Conservation (phyloP, 2,113 vertebrate genomes). For the Centropristis striata region DNA sequence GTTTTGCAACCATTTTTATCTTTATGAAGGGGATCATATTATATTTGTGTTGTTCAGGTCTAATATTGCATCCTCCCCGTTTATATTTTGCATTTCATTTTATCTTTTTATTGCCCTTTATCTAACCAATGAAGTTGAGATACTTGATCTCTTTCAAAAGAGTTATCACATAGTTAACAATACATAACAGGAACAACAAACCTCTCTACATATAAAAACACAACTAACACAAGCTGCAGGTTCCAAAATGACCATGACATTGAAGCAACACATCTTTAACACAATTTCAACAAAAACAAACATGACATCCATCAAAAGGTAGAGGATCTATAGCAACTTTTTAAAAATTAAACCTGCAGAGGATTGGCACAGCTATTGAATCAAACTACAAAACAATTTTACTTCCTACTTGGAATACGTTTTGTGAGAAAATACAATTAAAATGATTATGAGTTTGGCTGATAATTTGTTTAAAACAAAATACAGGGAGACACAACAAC, state of each 20-base stretch:
- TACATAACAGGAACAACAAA: no score
- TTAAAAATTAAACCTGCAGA: no score
- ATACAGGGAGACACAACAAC: no score
- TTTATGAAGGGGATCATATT: not conserved
- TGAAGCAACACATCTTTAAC: not conserved
- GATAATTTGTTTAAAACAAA: no score
- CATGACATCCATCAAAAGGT: no score
- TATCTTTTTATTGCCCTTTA: not conserved
- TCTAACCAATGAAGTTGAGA: not conserved
- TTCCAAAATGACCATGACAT: not conserved
- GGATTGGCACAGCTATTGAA: no score
- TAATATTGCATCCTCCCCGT: not conserved
- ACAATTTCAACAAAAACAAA: not conserved
- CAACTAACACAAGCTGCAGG: not conserved
- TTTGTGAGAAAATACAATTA: no score
- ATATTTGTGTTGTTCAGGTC: not conserved
- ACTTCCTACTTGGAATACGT: no score
- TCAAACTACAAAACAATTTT: no score
- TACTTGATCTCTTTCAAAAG: not conserved
- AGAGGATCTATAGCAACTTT: no score
- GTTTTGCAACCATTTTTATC: not conserved
- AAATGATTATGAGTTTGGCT: no score
- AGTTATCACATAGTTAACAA: no score
- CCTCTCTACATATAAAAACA: not conserved
- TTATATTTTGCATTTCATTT: not conserved